Base-by-base conservation (phyloP, 2,113 vertebrate genomes). In the Urocitellus parryii region DNA sequence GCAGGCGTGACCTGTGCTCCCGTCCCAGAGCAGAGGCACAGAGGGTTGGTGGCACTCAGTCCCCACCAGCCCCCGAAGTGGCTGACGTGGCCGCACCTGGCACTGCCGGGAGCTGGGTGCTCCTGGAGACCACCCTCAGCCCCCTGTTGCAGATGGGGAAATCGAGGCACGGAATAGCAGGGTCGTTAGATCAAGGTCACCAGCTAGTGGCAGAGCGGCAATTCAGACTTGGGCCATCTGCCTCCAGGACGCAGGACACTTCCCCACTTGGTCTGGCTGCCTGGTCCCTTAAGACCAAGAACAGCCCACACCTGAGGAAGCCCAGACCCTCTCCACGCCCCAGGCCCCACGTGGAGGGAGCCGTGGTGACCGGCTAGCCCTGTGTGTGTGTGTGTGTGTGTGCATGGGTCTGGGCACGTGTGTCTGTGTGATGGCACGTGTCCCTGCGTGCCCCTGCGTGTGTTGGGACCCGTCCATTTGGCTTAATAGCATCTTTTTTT, bases 401-500 rank as follows among this genome's bases (percentile, higher is more conserved):
- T 17, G 45, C 45, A 45, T 1, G 45, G 45, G 45, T 27, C 32
- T 74, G 56, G 48, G 14, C 6, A 17, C 29, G 48, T 24, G 24
- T 29, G 8, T 5, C 27, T 91, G 34, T 45, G 45, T 45, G 45
- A 9, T 45, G 45, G 45, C 45, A 45, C 45, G 22, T 22, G 48
- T 72, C 67, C 5, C 51, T 53, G 22, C 25, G 65, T 90, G 88
- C 34, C 13, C 80, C 27, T 10, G 4, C 48, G 27, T 13, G 51
- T 78, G 56, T 32, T 27, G 24, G 7, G 14, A 4, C 9, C 18
- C 0, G 0, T 37, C 58, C 17, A n/a, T 42, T 45, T 3, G 4
- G 37, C 48, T 77, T 77, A 94, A 83, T 32, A 65, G 48, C 61
- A 45, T 92, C 73, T 53, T 88, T 84, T 88, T 53, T 37, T 61